Evolutionary conservation across 1,140 invertebrate species (phyloP).

Genomic region (Temnothorax longispinosus): DNA sequence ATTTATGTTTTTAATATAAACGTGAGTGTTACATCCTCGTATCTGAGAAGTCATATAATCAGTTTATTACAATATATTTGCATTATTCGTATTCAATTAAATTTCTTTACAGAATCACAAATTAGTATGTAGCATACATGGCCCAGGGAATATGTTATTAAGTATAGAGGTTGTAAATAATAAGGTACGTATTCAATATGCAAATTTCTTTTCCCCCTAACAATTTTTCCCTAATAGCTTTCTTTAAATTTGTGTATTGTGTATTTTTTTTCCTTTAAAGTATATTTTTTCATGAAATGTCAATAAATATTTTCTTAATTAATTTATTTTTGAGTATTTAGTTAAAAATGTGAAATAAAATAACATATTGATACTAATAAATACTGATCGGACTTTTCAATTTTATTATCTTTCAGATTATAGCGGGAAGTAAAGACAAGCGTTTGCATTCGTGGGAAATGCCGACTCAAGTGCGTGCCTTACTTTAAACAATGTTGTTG

Average conservation of each 20-base stretch:
- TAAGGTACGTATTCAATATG: conserved; percentile 84
- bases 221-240: not conserved
- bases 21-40: conserved; percentile 69
- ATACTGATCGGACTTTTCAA: not conserved
- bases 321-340: not conserved
- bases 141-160: conserved; percentile 89
- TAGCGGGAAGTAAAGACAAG: conserved; percentile 88
- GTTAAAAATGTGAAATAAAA: not conserved
- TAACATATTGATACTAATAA: not conserved
- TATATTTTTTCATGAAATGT: conserved; percentile 6
- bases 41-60: not conserved
- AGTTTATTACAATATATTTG: conserved; percentile 20
- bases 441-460: conserved; percentile 88
- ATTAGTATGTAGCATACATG: conserved; percentile 87
- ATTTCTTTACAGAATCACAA: conserved; percentile 80
- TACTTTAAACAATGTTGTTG: conserved; percentile 66
- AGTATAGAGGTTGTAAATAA: conserved; percentile 88
- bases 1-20: conserved; percentile 88
- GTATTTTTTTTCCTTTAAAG: conserved; percentile 7
- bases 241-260: not conserved
- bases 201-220: conserved; percentile 22
- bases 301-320: not conserved
- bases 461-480: conserved; percentile 84
- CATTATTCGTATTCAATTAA: conserved; percentile 37
- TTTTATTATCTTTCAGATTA: conserved; percentile 85